Evolutionary conservation across 2,888 invertebrate species (phyloP).

Genomic region (Exocentrus adspersus): DNA sequence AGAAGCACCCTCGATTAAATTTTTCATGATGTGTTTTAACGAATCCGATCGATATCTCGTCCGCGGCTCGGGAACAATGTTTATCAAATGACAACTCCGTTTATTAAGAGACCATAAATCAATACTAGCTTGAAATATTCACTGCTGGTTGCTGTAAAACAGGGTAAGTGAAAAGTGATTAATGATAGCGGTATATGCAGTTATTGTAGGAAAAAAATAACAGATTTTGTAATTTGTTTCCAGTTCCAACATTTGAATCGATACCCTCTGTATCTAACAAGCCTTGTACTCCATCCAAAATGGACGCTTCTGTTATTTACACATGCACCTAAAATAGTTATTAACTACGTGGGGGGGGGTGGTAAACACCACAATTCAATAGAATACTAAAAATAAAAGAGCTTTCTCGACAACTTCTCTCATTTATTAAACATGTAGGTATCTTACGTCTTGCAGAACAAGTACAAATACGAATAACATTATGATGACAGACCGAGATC

Average conservation of each 20-base stretch:
- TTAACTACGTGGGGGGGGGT: too few relatives aligned
- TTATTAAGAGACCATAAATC: conserved; percentile 34
- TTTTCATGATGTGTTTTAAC: not conserved
- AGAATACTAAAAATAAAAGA: too few relatives aligned
- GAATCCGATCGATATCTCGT: conserved; percentile 19
- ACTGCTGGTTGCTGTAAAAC: not conserved
- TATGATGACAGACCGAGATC: too few relatives aligned
- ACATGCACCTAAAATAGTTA: too few relatives aligned
- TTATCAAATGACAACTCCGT: conserved; percentile 32
- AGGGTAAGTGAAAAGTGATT: not conserved
- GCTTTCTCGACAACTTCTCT: too few relatives aligned
- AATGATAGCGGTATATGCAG: conserved; percentile 13
- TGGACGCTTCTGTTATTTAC: not conserved
- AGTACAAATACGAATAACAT: too few relatives aligned
- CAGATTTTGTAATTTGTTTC: not conserved
- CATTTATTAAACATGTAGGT: too few relatives aligned
- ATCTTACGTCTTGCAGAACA: too few relatives aligned
- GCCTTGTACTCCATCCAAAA: not conserved
- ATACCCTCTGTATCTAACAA: not conserved
- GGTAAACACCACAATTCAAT: too few relatives aligned
- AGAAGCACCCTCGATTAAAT: not conserved
- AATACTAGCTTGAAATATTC: conserved; percentile 18
- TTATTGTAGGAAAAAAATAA: not conserved
- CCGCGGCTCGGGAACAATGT: conserved; percentile 17
- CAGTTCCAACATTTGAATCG: not conserved